Evolutionary conservation across 2,888 invertebrate genomes (phyloP).

Genomic region (Polyploca ridens): DNA sequence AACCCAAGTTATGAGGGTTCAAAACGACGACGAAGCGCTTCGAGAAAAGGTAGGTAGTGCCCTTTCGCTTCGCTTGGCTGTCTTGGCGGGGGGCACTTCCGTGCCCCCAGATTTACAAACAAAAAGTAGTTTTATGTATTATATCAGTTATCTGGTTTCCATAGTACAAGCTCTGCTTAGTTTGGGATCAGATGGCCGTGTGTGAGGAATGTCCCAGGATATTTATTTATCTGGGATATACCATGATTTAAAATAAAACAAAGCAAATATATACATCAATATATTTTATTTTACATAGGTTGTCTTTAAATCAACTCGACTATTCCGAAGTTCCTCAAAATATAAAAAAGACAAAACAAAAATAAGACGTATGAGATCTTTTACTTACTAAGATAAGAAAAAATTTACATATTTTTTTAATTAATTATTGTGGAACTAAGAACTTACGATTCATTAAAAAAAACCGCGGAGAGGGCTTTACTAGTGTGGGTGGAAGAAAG

Average conservation of each 20-base stretch:
- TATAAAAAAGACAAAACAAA: slow-evolving; percentile 85
- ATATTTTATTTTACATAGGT: slow-evolving; percentile 85
- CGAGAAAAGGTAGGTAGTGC: too few species aligned
- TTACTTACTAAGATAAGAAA: slow-evolving; percentile 78
- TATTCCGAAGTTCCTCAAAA: slow-evolving; percentile 83
- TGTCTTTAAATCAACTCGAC: slow-evolving; percentile 84
- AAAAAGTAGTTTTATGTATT: too few species aligned
- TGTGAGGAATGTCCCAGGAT: too few species aligned
- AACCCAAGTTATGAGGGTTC: too few species aligned
- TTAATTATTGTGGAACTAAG: slow-evolving; percentile 81
- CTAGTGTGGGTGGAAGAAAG: slow-evolving; percentile 30
- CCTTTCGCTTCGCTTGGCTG: too few species aligned
- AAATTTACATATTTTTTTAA: slow-evolving; percentile 38
- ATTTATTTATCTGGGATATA: too few species aligned
- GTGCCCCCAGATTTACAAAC: too few species aligned
- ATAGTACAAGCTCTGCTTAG: too few species aligned
- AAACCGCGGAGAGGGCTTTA: slow-evolving; percentile 63
- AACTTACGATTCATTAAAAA: slow-evolving; percentile 73
- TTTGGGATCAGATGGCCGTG: too few species aligned
- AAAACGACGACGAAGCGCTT: too few species aligned
- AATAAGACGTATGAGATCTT: slow-evolving; percentile 84
- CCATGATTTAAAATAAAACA: slow-evolving; percentile 55
- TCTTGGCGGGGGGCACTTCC: too few species aligned
- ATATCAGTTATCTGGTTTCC: too few species aligned
- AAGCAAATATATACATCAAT: slow-evolving; percentile 80